Percentiles rank a stretch among this genome's conserved stretches.
These are phyloP conservation scores for Todiramphus chloris DNA, from an alignment of 2,113 vertebrate species.

Conservation along the genomic window DNA sequence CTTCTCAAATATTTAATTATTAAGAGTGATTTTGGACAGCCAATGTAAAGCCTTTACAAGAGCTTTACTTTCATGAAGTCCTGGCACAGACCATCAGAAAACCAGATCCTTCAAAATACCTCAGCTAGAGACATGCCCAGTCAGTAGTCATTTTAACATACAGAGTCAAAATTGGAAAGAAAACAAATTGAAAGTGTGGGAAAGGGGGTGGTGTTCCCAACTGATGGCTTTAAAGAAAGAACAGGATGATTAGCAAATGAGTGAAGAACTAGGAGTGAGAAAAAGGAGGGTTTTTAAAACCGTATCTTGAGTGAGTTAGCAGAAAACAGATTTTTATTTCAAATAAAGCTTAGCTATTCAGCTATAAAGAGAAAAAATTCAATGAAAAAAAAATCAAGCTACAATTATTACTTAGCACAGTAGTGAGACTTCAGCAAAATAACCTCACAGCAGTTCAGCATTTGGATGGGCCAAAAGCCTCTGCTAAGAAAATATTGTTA, in stretches of 20 bases:
- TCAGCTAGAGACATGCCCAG: not conserved
- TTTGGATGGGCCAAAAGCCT: not conserved
- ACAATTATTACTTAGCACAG: not conserved
- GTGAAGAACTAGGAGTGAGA: not conserved
- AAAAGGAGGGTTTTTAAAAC: not conserved
- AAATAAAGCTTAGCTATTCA: not conserved
- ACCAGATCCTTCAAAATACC: not conserved
- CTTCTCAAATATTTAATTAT: not conserved
- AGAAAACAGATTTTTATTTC: not conserved
- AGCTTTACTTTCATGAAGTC: not conserved
- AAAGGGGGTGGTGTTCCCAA: not conserved
- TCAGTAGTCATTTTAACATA: not conserved
- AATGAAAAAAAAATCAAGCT: not conserved
- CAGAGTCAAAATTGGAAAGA: not conserved
- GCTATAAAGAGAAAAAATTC: not conserved
- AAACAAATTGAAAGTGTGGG: not conserved
- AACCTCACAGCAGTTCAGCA: constrained; percentile 17
- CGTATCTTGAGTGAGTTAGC: not conserved
- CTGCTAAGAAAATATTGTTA: constrained; percentile 43
- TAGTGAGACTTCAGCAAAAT: constrained; percentile 22
- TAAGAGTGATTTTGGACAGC: not conserved
- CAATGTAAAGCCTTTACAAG: not conserved
- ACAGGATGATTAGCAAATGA: not conserved
- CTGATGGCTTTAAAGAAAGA: not conserved
- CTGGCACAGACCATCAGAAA: not conserved